Conservation (phyloP, 2,113 vertebrate species). For the Edolisoma coerulescens region DNA sequence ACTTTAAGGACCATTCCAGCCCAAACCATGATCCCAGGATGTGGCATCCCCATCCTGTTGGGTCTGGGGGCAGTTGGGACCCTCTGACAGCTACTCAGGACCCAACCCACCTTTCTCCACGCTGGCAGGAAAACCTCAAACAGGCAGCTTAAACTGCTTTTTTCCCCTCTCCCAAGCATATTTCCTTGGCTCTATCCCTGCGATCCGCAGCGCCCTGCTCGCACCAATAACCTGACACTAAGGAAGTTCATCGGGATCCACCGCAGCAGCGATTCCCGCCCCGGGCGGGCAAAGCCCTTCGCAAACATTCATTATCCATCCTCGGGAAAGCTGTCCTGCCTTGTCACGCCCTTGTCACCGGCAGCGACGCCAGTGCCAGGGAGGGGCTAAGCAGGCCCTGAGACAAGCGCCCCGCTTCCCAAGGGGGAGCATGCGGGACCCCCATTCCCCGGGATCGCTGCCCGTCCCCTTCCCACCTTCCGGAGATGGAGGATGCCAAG, state of each 20-base stretch:
- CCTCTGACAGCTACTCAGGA: background rate
- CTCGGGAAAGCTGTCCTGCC: background rate
- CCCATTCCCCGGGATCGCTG: fast-evolving
- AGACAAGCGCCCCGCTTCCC: background rate
- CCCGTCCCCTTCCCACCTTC: background rate
- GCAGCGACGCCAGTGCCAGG: background rate
- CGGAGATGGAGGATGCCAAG: fast-evolving
- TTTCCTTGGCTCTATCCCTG: fast-evolving
- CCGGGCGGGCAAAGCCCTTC: background rate
- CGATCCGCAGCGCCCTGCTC: background rate
- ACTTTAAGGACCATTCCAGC: background rate
- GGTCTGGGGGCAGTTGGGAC: fast-evolving
- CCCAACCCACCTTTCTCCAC: background rate
- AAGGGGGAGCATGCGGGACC: fast-evolving
- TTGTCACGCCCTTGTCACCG: background rate
- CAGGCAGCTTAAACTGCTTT: background rate
- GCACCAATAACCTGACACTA: background rate
- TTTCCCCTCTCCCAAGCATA: background rate
- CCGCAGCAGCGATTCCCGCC: background rate
- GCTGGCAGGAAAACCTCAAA: background rate
- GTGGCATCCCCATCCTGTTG: background rate
- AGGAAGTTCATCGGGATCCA: background rate
- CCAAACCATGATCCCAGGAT: background rate
- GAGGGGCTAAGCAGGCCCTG: background rate
- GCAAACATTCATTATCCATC: background rate